phyloP scores from a whole-genome alignment of 2,888 invertebrate species.

The Cremastobaeus sp. region DNA sequence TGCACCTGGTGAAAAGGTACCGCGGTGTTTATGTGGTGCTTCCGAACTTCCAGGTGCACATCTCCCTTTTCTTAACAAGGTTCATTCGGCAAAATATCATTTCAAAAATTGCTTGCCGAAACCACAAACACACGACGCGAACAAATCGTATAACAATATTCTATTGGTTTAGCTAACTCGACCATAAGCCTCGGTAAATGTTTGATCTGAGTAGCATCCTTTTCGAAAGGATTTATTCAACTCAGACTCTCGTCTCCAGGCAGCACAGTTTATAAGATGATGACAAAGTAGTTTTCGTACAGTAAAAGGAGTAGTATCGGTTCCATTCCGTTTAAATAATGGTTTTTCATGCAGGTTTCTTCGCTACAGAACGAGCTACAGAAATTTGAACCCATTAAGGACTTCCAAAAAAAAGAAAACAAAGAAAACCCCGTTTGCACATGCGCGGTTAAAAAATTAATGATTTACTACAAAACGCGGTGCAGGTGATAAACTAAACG shows the following conservation, averaged over 20 bases:
- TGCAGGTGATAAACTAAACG: conserved; percentile 16
- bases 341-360: conserved; percentile 5
- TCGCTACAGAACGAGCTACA: no score
- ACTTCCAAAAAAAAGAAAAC: conserved; percentile 8
- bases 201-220: conserved; percentile 11
- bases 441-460: conserved; percentile 17
- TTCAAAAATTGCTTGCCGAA: conserved; percentile 15
- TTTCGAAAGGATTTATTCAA: conserved; percentile 7
- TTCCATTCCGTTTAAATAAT: conserved; percentile 15
- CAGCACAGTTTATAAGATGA: conserved; percentile 17
- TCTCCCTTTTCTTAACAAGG: conserved; percentile 23
- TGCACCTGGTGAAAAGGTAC: conserved; percentile 38
- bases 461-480: conserved; percentile 12
- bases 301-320: not conserved
- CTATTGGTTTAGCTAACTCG: not conserved
- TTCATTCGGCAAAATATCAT: conserved; percentile 26
- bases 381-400: conserved; percentile 7
- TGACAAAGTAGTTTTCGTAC: conserved; percentile 27
- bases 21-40: conserved; percentile 21
- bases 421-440: conserved; percentile 19
- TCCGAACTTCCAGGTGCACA: conserved; percentile 23
- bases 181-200: conserved; percentile 23
- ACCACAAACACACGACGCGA: conserved; percentile 2
- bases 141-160: conserved; percentile 27
- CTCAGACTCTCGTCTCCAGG: conserved; percentile 21